Percentiles rank a stretch among this genome's conserved stretches.
phyloP scores from a whole-genome alignment of 2,888 invertebrate species.

The Scaptomyza cyrtandrae region DNA sequence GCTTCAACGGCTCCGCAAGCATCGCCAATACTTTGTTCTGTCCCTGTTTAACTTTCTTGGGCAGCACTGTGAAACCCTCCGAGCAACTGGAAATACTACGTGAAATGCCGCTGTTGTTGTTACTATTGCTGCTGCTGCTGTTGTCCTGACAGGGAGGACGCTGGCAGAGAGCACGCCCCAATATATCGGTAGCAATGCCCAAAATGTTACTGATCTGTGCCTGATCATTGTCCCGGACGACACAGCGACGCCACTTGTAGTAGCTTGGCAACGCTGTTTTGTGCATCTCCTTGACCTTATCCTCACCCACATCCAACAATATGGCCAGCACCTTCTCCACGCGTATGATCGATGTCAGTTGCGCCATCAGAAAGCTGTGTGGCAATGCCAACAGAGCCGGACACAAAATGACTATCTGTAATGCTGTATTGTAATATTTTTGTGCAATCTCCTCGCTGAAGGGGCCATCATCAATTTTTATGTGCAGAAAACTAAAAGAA shows the following conservation, averaged over 20 bases:
- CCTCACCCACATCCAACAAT: conserved; percentile 91
- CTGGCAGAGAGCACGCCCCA: conserved; percentile 87
- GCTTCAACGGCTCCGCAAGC: conserved; percentile 90
- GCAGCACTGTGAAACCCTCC: conserved; percentile 84
- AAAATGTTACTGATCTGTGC: conserved; percentile 93
- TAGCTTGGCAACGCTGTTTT: conserved; percentile 90
- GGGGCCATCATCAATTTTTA: conserved; percentile 89
- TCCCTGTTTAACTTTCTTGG: conserved; percentile 86
- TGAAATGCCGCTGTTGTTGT: conserved; percentile 85
- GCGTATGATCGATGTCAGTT: conserved; percentile 82
- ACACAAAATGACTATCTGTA: conserved; percentile 93
- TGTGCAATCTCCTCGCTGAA: conserved; percentile 85
- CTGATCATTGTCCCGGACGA: conserved; percentile 92
- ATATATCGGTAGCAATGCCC: conserved; percentile 91
- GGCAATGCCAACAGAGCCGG: conserved; percentile 88
- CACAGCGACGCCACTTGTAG: conserved; percentile 92
- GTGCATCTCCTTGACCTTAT: conserved; percentile 89
- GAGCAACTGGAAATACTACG: conserved; percentile 82
- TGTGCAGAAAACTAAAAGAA: conserved; percentile 88
- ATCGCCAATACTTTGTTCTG: conserved; percentile 93
- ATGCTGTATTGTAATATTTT: conserved; percentile 87
- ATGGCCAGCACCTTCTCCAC: conserved; percentile 91
- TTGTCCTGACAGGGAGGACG: conserved; percentile 88
- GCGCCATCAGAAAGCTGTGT: conserved; percentile 82
- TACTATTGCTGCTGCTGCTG: conserved; percentile 78